Percentiles rank a stretch among this genome's conserved stretches.
These are phyloP conservation scores for Chydorus sphaericus DNA, from an alignment of 2,888 invertebrate species.

Conservation along the genomic window DNA sequence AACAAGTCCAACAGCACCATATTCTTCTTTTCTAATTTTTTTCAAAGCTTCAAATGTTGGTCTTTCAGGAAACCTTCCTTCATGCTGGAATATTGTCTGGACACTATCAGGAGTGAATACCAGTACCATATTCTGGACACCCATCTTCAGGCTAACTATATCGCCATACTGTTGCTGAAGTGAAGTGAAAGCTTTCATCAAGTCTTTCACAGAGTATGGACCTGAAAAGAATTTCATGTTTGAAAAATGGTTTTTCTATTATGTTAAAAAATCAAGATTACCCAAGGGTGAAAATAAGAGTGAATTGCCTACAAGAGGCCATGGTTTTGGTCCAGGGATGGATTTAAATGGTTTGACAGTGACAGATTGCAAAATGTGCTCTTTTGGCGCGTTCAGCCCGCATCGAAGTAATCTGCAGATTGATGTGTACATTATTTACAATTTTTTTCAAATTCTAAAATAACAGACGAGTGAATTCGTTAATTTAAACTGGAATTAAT, in stretches of 20 bases:
- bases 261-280: background rate
- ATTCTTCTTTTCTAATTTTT: constrained; percentile 32
- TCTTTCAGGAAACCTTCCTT: constrained; percentile 36
- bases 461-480: no score
- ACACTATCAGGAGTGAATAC: constrained; percentile 37
- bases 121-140: constrained; percentile 31
- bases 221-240: constrained; percentile 23
- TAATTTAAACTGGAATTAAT: no score
- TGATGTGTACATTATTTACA: no score
- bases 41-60: constrained; percentile 38
- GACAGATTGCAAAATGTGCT: no score
- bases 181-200: constrained; percentile 33
- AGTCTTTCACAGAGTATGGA: constrained; percentile 27
- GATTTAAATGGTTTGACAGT: background rate
- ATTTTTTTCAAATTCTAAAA: no score
- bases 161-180: constrained; percentile 34
- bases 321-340: constrained; percentile 9
- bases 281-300: constrained; percentile 5
- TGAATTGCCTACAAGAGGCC: constrained; percentile 2
- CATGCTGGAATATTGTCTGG: constrained; percentile 33
- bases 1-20: constrained; percentile 37
- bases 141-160: constrained; percentile 33
- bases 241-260: background rate
- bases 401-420: no score
- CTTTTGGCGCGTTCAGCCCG: no score